Base-by-base conservation (phyloP, 2,888 invertebrate species). In the Xylota sylvarum region DNA sequence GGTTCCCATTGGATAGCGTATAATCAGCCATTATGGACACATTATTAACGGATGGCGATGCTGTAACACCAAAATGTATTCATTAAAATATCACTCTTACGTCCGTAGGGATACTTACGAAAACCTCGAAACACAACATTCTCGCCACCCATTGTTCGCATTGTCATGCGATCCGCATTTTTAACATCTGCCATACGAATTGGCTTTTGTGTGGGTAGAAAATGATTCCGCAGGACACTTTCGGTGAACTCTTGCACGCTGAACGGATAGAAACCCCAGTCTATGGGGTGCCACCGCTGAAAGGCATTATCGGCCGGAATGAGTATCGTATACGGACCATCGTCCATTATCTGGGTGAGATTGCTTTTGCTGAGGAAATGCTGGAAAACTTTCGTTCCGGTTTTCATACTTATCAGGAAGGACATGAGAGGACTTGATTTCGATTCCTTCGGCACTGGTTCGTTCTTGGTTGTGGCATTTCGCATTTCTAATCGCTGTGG, bases 201-300 rank as follows among this genome's bases (percentile, higher is more conserved):
- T 4, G 92, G 93, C 10, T 90, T 91, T 88, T 94, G 93, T 76
- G 94, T 94, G 89, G 93, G 93, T 64, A 95, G 92, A 90, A 95
- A 94, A 89, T 95, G 95, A 91, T 95, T 95, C 88, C 94, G 93
- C 89, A 95, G 93, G 73, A 95, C 93, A 89, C 93, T 94, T 90
- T 94, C 94, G 12, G 95, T 94, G 90, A 95, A 95, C 89, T 95
- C 94, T 46, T 94, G 94, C 64, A 95, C 95, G 89, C 94, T 94
- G 90, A 95, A 95, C 4, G 95, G 95, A 91, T 95, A 95, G 92
- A 95, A 95, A 56, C 95, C 95, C 95, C 95, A 95, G 91, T 95
- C 95, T 88, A 95, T 95, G 73, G 95, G 95, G 91, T 95, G 95
- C 95, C 95, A 95, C 86, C 94, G 92, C 90, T 95, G 95, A 90